Base-by-base conservation (phyloP, 2,888 invertebrate species). In the Eristalis pertinax region DNA sequence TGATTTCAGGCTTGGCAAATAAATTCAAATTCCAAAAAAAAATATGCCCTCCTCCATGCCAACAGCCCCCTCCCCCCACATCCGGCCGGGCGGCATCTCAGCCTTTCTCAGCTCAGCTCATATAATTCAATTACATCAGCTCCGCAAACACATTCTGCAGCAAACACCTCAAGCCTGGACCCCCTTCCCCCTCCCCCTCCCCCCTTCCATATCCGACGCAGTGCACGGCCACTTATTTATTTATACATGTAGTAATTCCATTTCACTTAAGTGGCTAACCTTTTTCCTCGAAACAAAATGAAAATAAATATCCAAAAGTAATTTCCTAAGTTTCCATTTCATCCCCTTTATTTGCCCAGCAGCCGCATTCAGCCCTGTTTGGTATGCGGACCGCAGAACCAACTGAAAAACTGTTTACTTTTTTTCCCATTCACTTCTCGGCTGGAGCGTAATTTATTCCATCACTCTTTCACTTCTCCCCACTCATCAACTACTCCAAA, bases 341-440 rank as follows among this genome's bases (percentile, higher is more conserved):
- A 10, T 3, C 19, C 15, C 26, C 15, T 11, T 43, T 13, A 64
- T 69, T 74, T 56, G 63, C 63, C 69, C 74, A 63, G 19, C 56
- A 29, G 62, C 50, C 19, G 58, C 19, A 7, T 15, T 50, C 35
- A 4, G n/a, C 43, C 13, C 22, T 29, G 32, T 38, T 81, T 69
- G 63, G 29, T 75, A 81, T 81, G 62, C 74, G 38, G 38, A 81
- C 74, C 81, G 22, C 69, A 64, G 56, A 58, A 19, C 69, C 32
- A 29, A 63, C 50, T 69, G 69, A 64, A 81, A 74, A 69, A 60
- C 32, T 81, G 50, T 81, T 81, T 69, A 58, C 56, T 69, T 81
- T 81, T 69, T 35, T 32, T 5, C 32, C 10, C 74, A 75, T 81
- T 81, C 81, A 81, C 74, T 64, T 81, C 58, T 43, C 68, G 67